Conservation (phyloP, 1,140 invertebrate species). For the Ctenoplectra terminalis region DNA sequence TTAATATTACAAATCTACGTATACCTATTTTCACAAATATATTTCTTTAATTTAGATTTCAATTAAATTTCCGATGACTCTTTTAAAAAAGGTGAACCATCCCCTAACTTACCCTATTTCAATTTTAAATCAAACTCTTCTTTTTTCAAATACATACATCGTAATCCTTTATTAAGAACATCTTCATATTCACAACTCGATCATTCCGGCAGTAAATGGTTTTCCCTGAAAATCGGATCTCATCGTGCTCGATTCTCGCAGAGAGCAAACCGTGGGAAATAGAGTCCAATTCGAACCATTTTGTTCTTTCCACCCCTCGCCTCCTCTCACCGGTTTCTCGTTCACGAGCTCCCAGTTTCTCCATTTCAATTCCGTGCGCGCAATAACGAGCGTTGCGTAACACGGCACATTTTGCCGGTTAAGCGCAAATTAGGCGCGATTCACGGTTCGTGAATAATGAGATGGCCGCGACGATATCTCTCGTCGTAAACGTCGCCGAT, state of each 20-base stretch:
- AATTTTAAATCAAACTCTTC: no score
- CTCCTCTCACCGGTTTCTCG: not conserved
- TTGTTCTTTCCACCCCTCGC: slow-evolving; percentile 7
- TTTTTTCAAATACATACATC: no score
- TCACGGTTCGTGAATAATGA: slow-evolving; percentile 21
- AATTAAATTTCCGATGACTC: no score
- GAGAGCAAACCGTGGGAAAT: slow-evolving; percentile 53
- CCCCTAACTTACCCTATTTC: no score
- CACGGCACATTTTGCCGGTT: slow-evolving; percentile 17
- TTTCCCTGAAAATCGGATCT: no score
- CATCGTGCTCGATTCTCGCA: slow-evolving; percentile 16
- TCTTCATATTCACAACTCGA: no score
- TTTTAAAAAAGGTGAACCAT: no score
- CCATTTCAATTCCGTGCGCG: slow-evolving; percentile 39
- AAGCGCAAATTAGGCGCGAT: slow-evolving; percentile 53
- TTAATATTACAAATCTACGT: no score
- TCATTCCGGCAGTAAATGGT: no score
- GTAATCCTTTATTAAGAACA: no score
- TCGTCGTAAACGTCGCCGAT: not conserved
- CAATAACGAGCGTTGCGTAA: slow-evolving; percentile 48
- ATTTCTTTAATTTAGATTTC: no score
- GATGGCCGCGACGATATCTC: slow-evolving; percentile 19
- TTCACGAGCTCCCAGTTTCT: slow-evolving; percentile 26
- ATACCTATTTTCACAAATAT: no score
- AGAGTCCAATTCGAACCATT: slow-evolving; percentile 28